Conservation (phyloP, 2,797 vertebrate genomes). For the Orestias chungarensis region DNA sequence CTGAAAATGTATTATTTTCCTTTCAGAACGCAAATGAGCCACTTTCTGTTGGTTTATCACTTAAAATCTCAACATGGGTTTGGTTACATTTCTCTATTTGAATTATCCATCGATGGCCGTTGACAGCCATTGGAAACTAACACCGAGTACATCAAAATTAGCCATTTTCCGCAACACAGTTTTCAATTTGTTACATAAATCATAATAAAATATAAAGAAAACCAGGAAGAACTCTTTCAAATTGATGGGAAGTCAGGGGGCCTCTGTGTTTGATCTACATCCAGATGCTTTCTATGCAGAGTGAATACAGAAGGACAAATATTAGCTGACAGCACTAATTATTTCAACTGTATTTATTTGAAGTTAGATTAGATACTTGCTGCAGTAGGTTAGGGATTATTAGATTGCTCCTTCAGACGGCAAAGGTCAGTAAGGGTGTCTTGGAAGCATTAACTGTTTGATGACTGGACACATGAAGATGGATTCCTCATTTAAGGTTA, state of each 20-base stretch:
- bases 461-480: not conserved
- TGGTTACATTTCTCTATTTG: too few species aligned
- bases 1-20: not conserved
- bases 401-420: not conserved
- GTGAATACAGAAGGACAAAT: constrained; percentile 8
- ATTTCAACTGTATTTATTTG: constrained; percentile 31
- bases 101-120: too few species aligned
- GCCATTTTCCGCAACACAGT: not conserved
- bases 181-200: too few species aligned
- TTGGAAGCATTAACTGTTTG: not conserved
- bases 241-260: not conserved
- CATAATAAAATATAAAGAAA: not conserved
- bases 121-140: too few species aligned
- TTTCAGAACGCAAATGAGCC: not conserved
- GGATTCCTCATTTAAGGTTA: not conserved
- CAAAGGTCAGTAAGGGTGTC: constrained; percentile 4
- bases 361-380: constrained; percentile 11
- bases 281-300: constrained; percentile 43
- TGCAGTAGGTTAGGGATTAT: constrained; percentile 27
- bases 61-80: not conserved
- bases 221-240: not conserved
- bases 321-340: constrained; percentile 34
- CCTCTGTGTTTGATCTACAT: constrained; percentile 39
- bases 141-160: too few species aligned
- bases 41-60: not conserved